Conservation (phyloP, 2,797 vertebrate species). For the Merluccius polli region DNA sequence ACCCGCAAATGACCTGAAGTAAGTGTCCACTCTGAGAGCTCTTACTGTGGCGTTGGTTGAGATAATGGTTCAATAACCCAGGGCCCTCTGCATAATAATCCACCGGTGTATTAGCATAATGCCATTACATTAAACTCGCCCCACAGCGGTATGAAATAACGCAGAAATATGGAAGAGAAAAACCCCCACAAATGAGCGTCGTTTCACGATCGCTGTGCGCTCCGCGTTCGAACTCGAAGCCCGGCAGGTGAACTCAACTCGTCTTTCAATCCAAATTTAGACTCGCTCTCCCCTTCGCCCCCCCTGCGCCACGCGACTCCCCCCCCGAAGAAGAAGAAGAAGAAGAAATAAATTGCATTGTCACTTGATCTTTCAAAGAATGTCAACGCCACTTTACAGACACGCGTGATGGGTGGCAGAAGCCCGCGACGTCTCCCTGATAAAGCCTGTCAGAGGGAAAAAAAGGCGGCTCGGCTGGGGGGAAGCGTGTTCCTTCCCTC, state of each 20-base stretch:
- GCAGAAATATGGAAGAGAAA: slow-evolving; percentile 10
- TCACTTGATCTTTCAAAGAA: slow-evolving; percentile 23
- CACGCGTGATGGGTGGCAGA: slow-evolving; percentile 27
- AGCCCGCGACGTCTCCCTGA: slow-evolving; percentile 40
- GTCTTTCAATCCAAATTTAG: slow-evolving; percentile 49
- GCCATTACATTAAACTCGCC: slow-evolving; percentile 33
- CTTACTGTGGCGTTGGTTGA: slow-evolving; percentile 26
- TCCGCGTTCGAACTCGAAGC: slow-evolving; percentile 23
- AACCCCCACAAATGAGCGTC: background rate
- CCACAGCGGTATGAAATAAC: slow-evolving; percentile 26
- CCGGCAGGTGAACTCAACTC: slow-evolving; percentile 15
- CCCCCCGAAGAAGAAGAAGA: slow-evolving; percentile 14
- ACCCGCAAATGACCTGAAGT: background rate
- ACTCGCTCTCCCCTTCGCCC: slow-evolving; percentile 10
- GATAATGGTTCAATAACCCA: slow-evolving; percentile 25
- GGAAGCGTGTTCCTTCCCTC: background rate
- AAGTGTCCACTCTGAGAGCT: slow-evolving; percentile 16
- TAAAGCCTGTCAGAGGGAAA: slow-evolving; percentile 38
- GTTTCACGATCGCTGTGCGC: slow-evolving; percentile 12
- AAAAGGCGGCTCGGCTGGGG: slow-evolving; percentile 7
- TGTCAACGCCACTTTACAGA: slow-evolving; percentile 30
- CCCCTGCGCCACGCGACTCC: slow-evolving; percentile 11
- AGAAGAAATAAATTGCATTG: slow-evolving; percentile 5
- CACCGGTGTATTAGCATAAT: slow-evolving; percentile 42
- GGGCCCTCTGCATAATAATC: slow-evolving; percentile 35